Evolutionary conservation across 2,113 vertebrate species (phyloP).

Genomic region (Tiliqua scincoides): DNA sequence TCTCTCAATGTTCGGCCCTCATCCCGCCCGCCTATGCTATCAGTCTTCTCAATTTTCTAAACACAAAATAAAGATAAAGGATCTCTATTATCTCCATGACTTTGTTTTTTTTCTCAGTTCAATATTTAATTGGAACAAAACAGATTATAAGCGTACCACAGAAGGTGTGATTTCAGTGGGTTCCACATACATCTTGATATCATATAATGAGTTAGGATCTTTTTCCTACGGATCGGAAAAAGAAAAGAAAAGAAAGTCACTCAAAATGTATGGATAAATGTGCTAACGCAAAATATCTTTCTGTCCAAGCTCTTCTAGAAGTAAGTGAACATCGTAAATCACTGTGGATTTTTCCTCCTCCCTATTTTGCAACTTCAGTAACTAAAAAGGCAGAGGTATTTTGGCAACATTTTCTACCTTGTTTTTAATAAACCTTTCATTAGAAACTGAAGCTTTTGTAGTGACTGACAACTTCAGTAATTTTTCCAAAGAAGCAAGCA

Average conservation of each 20-base stretch:
- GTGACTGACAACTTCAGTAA: not conserved
- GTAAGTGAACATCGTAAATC: not conserved
- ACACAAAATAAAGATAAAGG: constrained; percentile 14
- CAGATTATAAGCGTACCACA: constrained; percentile 75
- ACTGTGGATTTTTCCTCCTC: not conserved
- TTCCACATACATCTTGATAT: constrained; percentile 89
- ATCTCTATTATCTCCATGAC: not conserved
- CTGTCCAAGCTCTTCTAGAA: not conserved
- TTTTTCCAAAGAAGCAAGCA: not conserved
- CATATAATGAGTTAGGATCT: constrained; percentile 87
- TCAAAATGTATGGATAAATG: not conserved
- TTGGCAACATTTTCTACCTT: not conserved
- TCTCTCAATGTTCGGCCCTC: not conserved
- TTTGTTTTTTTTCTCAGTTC: constrained; percentile 13
- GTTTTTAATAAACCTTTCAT: not conserved
- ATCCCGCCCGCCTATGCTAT: not conserved
- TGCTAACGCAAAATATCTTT: too few relatives aligned
- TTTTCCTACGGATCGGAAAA: constrained; percentile 79
- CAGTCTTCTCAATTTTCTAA: constrained; percentile 10
- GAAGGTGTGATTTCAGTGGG: constrained; percentile 90
- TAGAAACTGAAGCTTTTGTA: not conserved
- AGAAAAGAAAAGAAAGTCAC: not conserved
- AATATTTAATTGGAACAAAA: not conserved
- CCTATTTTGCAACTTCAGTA: not conserved
- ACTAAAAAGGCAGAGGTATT: not conserved